Evolutionary conservation across 35 echinoderm and acorn worm species (phyloP).

Genomic region (Acanthaster planci): DNA sequence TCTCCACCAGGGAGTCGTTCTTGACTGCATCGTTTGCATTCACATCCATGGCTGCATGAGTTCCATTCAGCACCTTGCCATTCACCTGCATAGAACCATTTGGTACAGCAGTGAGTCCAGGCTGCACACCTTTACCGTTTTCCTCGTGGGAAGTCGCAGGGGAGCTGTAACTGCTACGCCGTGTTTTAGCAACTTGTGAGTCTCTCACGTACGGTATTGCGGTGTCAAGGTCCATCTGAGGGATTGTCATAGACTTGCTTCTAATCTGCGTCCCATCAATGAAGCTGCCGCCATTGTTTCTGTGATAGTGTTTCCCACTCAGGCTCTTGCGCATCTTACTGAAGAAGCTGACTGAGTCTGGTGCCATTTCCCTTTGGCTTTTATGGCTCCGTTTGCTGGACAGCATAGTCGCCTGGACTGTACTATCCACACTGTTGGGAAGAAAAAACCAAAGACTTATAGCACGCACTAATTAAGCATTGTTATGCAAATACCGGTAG

Average conservation of each 20-base stretch:
- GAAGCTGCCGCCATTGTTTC: background rate
- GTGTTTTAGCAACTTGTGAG: background rate
- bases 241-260: background rate
- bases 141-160: background rate
- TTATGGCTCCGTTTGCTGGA: background rate
- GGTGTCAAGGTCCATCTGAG: background rate
- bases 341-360: background rate
- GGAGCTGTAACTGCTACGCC: background rate
- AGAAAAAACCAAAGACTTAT: background rate
- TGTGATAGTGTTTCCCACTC: background rate
- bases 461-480: too few species aligned
- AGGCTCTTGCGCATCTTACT: conserved; percentile 14
- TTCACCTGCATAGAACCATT: background rate
- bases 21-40: background rate
- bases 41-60: background rate
- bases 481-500: too few species aligned
- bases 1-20: background rate
- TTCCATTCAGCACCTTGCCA: background rate
- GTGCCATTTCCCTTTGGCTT: conserved; percentile 12
- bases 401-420: background rate
- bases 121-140: too few species aligned
- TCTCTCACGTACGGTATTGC: background rate
- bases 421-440: background rate
- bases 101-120: background rate
- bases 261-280: background rate